Percentiles rank a stretch among this genome's conserved stretches.
Evolutionary conservation across 2,797 vertebrate species (phyloP).

Genomic region (Enteromius viviparus): DNA sequence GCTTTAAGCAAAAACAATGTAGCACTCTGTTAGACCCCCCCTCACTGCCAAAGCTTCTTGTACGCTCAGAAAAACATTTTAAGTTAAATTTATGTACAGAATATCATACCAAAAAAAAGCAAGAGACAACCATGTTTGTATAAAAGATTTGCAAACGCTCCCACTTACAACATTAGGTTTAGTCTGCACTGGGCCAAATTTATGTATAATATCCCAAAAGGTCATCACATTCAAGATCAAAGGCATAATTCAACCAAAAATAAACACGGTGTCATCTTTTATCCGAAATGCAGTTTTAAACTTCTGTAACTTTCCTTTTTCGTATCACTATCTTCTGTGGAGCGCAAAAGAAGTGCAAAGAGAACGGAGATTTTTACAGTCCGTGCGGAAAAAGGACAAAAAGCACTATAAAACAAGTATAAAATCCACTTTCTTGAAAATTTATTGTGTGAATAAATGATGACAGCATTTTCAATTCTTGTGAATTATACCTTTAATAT

Average conservation of each 20-base stretch:
- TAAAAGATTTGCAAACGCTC: not conserved
- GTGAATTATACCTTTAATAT: not conserved
- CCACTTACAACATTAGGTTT: not conserved
- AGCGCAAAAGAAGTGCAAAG: not conserved
- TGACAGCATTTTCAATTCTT: not conserved
- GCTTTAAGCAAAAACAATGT: not conserved
- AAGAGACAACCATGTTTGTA: not conserved
- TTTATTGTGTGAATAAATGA: not conserved
- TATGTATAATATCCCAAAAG: not conserved
- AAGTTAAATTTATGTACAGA: not conserved
- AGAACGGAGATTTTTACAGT: too few relatives aligned
- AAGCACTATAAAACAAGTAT: too few relatives aligned
- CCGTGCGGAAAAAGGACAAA: too few relatives aligned
- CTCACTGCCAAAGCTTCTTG: not conserved
- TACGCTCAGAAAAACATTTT: not conserved
- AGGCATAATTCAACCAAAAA: not conserved
- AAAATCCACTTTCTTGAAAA: not conserved
- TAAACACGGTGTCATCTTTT: not conserved
- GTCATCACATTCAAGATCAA: not conserved
- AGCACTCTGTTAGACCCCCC: not conserved
- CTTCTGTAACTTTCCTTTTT: too few relatives aligned
- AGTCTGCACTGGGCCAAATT: not conserved
- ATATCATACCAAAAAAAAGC: not conserved
- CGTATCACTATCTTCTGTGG: not conserved
- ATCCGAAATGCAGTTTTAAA: not conserved